Evolutionary conservation across 2,797 vertebrate genomes (phyloP).

Genomic region (Botia almorhae): DNA sequence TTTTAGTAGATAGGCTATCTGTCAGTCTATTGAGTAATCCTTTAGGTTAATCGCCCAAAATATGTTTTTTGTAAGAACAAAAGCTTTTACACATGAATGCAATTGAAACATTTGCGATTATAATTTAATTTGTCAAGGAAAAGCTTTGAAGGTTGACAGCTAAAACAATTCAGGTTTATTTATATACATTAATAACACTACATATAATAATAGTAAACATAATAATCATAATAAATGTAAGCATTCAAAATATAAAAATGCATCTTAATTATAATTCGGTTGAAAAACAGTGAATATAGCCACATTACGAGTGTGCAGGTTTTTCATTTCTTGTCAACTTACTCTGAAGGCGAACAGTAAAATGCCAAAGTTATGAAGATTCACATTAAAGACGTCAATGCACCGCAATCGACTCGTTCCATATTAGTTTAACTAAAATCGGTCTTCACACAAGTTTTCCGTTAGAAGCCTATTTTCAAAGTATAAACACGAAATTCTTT

Average conservation of each 20-base stretch:
- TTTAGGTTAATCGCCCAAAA: slow-evolving; percentile 60
- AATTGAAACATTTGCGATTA: slow-evolving; percentile 46
- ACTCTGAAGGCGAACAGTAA: slow-evolving; percentile 80
- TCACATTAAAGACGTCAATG: slow-evolving; percentile 77
- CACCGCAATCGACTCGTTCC: slow-evolving; percentile 62
- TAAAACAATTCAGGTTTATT: not conserved
- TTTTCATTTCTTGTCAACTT: slow-evolving; percentile 63
- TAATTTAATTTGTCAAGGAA: slow-evolving; percentile 51
- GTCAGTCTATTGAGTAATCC: slow-evolving; percentile 60
- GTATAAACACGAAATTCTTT: not conserved
- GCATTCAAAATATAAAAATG: slow-evolving; percentile 59
- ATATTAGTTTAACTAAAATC: slow-evolving; percentile 29
- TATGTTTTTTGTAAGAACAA: slow-evolving; percentile 60
- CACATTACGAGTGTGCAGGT: slow-evolving; percentile 54
- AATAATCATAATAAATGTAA: slow-evolving; percentile 33
- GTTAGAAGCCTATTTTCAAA: not conserved
- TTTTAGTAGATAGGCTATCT: slow-evolving; percentile 59
- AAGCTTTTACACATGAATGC: slow-evolving; percentile 54
- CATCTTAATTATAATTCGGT: slow-evolving; percentile 11
- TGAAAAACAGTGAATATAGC: slow-evolving; percentile 66
- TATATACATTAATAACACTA: not conserved
- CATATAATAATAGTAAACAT: slow-evolving; percentile 31
- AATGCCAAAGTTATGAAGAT: slow-evolving; percentile 79
- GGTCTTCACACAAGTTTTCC: not conserved
- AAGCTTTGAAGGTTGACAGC: slow-evolving; percentile 12